phyloP scores from a whole-genome alignment of 1,140 invertebrate genomes.

The Zaprionus camerounensis region DNA sequence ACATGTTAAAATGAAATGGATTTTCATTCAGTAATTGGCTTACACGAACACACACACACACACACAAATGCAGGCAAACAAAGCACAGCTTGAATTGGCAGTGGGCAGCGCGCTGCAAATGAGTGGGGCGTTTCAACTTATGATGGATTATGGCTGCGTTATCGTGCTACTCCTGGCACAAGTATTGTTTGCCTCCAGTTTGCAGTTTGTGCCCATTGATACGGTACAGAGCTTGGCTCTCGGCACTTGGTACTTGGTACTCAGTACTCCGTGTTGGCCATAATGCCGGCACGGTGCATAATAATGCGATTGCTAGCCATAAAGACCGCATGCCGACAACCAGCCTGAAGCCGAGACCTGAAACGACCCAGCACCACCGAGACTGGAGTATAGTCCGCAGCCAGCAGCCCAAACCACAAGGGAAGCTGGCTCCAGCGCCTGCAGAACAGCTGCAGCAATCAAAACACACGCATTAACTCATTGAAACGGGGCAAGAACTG shows the following conservation, averaged over 20 bases:
- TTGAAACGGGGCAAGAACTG: constrained; percentile 26
- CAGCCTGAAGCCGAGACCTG: background rate
- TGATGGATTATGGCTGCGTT: constrained; percentile 72
- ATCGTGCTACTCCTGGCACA: constrained; percentile 29
- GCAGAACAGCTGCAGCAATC: constrained; percentile 42
- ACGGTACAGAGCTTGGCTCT: constrained; percentile 11
- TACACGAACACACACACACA: constrained; percentile 15
- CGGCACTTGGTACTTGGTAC: background rate
- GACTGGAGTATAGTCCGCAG: background rate
- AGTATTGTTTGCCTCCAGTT: constrained; percentile 39
- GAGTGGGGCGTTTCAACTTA: constrained; percentile 66
- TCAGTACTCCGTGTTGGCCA: constrained; percentile 52
- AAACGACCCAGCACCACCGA: constrained; percentile 3
- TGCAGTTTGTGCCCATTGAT: constrained; percentile 34
- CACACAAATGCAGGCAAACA: constrained; percentile 21
- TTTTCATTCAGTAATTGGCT: constrained; percentile 81
- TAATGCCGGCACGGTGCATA: constrained; percentile 59
- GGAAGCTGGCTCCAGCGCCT: background rate
- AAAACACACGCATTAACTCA: constrained; percentile 52
- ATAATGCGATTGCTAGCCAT: constrained; percentile 68
- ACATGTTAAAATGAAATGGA: constrained; percentile 83
- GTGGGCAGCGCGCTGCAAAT: constrained; percentile 45
- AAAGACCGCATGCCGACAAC: constrained; percentile 23
- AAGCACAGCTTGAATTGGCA: constrained; percentile 20
- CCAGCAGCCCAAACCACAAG: background rate